A percentile compares a stretch with the other conserved stretches of the same genome.
Conservation (phyloP, 2,888 invertebrate genomes). For the Cecidostiba fungosa region DNA sequence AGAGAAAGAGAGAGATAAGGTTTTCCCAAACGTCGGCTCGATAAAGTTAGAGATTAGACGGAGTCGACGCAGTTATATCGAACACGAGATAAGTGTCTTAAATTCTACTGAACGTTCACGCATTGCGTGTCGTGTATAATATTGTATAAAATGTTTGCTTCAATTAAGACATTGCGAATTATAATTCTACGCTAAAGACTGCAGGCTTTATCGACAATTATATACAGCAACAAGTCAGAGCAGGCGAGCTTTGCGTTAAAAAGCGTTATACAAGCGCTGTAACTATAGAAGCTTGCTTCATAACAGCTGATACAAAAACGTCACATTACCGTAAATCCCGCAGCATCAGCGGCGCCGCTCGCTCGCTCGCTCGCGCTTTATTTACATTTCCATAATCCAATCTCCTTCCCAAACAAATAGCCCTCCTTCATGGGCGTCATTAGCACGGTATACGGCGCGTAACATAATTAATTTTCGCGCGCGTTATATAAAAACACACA, state of each 20-base stretch:
- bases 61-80: conserved; percentile 9
- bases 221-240: background rate
- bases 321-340: conserved; percentile 36
- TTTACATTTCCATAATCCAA: conserved; percentile 48
- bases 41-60: background rate
- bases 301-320: conserved; percentile 17
- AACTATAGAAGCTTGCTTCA: background rate
- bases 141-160: background rate
- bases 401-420: conserved; percentile 50
- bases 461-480: conserved; percentile 48
- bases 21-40: background rate
- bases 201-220: background rate
- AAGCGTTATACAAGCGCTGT: background rate
- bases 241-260: background rate
- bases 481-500: conserved; percentile 29
- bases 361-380: background rate
- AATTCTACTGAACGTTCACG: too few relatives aligned
- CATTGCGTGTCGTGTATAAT: too few relatives aligned
- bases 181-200: too few relatives aligned
- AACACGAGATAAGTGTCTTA: background rate
- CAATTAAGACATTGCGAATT: background rate
- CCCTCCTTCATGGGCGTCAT: conserved; percentile 27
- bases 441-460: conserved; percentile 22
- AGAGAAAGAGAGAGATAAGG: background rate
- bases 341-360: too few relatives aligned